phyloP scores from a whole-genome alignment of 2,797 vertebrate species.

The Parauchenoglanis ngamensis region DNA sequence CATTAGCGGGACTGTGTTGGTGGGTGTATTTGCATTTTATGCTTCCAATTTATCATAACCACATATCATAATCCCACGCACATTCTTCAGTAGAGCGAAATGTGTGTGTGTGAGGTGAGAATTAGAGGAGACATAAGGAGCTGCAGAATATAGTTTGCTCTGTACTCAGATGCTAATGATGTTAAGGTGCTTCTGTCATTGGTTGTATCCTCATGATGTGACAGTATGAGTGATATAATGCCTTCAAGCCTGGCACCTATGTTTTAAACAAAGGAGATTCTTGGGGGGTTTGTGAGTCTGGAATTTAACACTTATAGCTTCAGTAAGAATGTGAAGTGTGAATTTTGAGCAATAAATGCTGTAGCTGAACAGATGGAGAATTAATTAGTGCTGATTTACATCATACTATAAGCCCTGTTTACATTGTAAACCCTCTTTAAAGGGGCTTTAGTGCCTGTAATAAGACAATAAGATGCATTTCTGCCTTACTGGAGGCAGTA shows the following conservation, averaged over 20 bases:
- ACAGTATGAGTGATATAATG: conserved; percentile 23
- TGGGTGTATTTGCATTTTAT: conserved; percentile 78
- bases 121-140: conserved; percentile 54
- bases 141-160: conserved; percentile 38
- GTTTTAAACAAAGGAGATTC: conserved; percentile 19
- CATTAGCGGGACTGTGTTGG: conserved; percentile 69
- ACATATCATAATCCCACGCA: conserved; percentile 81
- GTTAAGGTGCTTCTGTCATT: conserved; percentile 34
- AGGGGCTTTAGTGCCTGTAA: neutral
- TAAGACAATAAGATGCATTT: neutral
- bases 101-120: conserved; percentile 47
- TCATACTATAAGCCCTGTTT: neutral
- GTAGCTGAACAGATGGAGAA: conserved; percentile 8
- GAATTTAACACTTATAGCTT: neutral
- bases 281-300: conserved; percentile 5
- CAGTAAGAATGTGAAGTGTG: neutral
- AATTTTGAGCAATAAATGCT: neutral
- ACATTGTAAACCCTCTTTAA: neutral
- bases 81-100: conserved; percentile 71
- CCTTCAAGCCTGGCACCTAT: neutral
- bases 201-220: conserved; percentile 4
- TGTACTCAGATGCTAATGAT: conserved; percentile 24
- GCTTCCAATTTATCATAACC: conserved; percentile 79
- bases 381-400: neutral
- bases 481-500: neutral